Base-by-base conservation (phyloP, 2,888 invertebrate species). In the Conomelus anceps region DNA sequence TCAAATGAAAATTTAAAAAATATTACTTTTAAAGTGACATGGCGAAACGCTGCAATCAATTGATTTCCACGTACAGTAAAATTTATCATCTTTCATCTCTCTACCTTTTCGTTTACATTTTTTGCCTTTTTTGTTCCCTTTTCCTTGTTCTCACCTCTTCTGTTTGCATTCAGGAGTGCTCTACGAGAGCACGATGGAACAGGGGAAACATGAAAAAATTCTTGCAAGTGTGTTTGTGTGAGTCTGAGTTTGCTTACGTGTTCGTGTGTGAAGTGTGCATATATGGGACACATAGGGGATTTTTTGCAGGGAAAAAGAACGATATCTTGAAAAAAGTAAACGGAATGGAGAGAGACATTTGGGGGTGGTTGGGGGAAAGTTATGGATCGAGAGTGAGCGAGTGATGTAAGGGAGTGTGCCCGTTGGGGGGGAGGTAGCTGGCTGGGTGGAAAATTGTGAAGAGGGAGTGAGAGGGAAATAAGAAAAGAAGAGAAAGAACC, bases 381-480 rank as follows among this genome's bases (percentile, higher is more conserved):
- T 22, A 26, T 23, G 87, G 17, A 23, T 87, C 22, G 87, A 26
- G 22, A 26, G 84, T 86, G 22, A 84, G 84, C 26, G 87, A 22
- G 84, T 87, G 89, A 89, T 89, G 87, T 87, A 85, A 87, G 87
- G 26, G 86, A 87, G 86, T 87, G 89, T 23, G 89, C 17, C 24
- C 41, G 85, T 89, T 11, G 11, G 22, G 22, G 41, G n/a, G 63
- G 9, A 13, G 23, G 84, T 22, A 24, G 11, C 11, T 86, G 87
- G 23, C 23, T 29, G 88, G 22, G 84, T 29, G 85, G 23, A 23
- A 85, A 85, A 85, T 85, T 85, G 24, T 20, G 11, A 23, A n/a
- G 63, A 63, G 63, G 63, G 63, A 63, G 34, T 17, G 34, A 34
- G 34, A 34, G 34, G 34, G 34, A 13, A 9, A 7, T 63, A 63